phyloP scores from a whole-genome alignment of 2,888 invertebrate genomes.

The Drosophila nr. medialis region DNA sequence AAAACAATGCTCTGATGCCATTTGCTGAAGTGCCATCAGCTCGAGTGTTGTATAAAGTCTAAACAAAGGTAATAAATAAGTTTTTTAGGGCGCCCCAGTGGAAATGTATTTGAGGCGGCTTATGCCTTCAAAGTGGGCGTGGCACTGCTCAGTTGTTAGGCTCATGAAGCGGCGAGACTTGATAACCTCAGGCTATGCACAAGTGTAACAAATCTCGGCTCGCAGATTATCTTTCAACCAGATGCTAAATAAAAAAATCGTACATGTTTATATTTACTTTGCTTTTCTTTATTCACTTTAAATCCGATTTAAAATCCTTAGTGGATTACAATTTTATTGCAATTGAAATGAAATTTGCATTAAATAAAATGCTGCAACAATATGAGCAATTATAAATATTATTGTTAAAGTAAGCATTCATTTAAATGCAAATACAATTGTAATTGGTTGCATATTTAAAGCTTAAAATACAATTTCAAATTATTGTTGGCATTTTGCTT shows the following conservation, averaged over 20 bases:
- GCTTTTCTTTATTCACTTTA: background rate
- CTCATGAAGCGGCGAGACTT: conserved; percentile 45
- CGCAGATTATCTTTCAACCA: conserved; percentile 10
- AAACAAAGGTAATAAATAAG: conserved; percentile 80
- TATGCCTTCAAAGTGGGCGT: conserved; percentile 24
- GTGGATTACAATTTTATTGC: background rate
- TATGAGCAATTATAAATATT: background rate
- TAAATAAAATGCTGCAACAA: background rate
- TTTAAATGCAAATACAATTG: background rate
- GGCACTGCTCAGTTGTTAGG: conserved; percentile 44
- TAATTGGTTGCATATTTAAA: background rate
- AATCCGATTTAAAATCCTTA: background rate
- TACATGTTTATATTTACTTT: background rate
- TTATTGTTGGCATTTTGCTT: background rate
- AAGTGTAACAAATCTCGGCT: conserved; percentile 7
- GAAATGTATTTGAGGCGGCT: conserved; percentile 8
- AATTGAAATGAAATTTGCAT: conserved; percentile 16
- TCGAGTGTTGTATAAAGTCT: conserved; percentile 73
- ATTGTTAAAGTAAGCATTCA: background rate
- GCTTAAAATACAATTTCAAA: background rate
- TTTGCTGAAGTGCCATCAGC: conserved; percentile 71
- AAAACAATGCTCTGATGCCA: conserved; percentile 67
- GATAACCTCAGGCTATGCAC: conserved; percentile 26
- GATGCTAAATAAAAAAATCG: conserved; percentile 12
- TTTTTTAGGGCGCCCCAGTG: conserved; percentile 58